Evolutionary conservation across 1,140 invertebrate genomes (phyloP).

Genomic region (Eulimnadia texana): DNA sequence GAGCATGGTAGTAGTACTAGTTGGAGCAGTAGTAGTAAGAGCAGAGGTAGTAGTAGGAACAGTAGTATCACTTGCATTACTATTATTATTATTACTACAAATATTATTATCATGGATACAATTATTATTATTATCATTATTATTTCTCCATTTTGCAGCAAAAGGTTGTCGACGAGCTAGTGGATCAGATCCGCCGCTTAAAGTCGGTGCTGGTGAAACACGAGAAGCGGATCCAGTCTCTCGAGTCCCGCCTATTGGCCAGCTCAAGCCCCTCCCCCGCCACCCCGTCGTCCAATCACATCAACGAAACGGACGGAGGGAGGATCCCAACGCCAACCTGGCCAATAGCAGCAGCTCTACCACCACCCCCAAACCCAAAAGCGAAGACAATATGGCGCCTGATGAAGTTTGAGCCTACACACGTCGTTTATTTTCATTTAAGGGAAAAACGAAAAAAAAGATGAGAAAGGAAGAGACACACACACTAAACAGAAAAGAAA

Average conservation of each 20-base stretch:
- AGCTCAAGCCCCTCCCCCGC: not conserved
- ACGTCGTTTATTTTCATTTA: no score
- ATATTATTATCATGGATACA: not conserved
- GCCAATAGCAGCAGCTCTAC: no score
- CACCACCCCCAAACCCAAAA: constrained; percentile 16
- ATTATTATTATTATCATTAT: not conserved
- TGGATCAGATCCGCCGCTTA: constrained; percentile 72
- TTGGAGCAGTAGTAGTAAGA: no score
- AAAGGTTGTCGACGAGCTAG: constrained; percentile 60
- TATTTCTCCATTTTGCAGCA: constrained; percentile 17
- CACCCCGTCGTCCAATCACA: not conserved
- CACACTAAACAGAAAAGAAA: no score
- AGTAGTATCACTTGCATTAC: no score
- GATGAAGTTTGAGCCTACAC: constrained; percentile 25
- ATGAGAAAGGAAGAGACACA: no score
- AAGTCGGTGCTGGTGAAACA: constrained; percentile 89
- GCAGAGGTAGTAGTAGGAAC: no score
- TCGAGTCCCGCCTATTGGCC: constrained; percentile 40
- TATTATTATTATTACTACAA: no score
- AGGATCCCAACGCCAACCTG: constrained; percentile 7
- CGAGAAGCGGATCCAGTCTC: constrained; percentile 65
- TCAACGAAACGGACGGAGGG: constrained; percentile 5
- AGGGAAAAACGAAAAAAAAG: no score
- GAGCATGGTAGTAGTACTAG: no score
- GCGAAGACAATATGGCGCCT: constrained; percentile 18